phyloP scores from a whole-genome alignment of 2,113 vertebrate genomes.

The Corydoras maculifer region DNA sequence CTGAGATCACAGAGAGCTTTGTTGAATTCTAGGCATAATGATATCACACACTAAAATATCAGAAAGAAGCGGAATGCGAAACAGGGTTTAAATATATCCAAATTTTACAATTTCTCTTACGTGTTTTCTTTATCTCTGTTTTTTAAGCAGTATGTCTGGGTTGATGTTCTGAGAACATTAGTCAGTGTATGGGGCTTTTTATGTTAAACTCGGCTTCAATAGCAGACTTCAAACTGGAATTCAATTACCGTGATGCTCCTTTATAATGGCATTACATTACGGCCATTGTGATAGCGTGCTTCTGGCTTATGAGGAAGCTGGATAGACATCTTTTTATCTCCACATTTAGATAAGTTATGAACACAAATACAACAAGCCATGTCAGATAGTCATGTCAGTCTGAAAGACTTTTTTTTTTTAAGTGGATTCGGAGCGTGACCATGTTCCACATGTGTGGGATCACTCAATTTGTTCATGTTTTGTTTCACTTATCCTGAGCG shows the following conservation, averaged over 20 bases:
- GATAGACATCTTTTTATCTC: background rate
- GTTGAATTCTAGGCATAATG: too few species aligned
- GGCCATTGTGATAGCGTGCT: background rate
- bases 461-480: conserved; percentile 4
- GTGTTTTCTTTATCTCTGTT: too few species aligned
- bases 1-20: too few species aligned
- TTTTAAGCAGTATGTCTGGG: too few species aligned
- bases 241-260: conserved; percentile 10
- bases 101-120: too few species aligned
- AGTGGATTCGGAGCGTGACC: background rate
- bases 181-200: too few species aligned
- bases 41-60: too few species aligned
- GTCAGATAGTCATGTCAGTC: background rate
- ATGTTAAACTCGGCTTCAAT: background rate
- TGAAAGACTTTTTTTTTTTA: background rate
- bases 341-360: background rate
- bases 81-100: too few species aligned
- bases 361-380: background rate
- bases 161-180: too few species aligned
- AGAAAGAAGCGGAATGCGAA: too few species aligned
- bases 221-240: conserved; percentile 9
- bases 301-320: background rate
- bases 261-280: conserved; percentile 26
- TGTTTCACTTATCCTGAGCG: conserved; percentile 1
- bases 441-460: background rate